Evolutionary conservation across 2,888 invertebrate species (phyloP), one percentile per base, ranked within the genome.

Genomic region (Chalcosyrphus nemorum): DNA sequence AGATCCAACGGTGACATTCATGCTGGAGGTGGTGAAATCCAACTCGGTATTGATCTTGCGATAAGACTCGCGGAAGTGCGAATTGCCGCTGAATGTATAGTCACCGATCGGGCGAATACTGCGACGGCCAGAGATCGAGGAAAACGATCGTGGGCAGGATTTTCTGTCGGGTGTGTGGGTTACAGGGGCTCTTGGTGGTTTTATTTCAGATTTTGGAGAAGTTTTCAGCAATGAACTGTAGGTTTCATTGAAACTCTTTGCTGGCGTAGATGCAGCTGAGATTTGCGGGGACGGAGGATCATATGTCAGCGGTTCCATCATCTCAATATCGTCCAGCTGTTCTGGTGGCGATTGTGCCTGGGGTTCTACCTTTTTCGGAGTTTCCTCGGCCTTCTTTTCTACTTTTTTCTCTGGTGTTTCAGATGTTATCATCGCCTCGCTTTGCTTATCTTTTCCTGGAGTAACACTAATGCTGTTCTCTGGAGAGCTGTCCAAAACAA

Each of bases 1-100:
- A 0, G 91, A 91, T 2, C 91, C 91, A 11, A 90, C 91, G 2
- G 91, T 91, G 1, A 90, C 91, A 87, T 91, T 91, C 86, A 91
- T 87, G 84, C 91, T 91, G 32, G 89, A 88, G 13, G 65, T 86
- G 2, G 88, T 89, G 9, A 87, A 89, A 85, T 92, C 91, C 63
- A 91, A 81, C 15, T 91, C 92, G 9, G 88, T 89, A 72, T 88
- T 89, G 7, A 89, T 87, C 76, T 88, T 88, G 24, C 91, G 87
- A 81, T 91, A 91, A 13, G 88, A 87, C 77, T 89, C 89, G 4
- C 88, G 88, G 57, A 87, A 87, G 29, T 87, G 82, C 11, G 59
- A 19, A 52, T 87, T 87, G 66, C 86, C 89, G 13, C 88, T 89
- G 81, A 89, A 87, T 2, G 89, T 90, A 21, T 88, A 86, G 0